A percentile compares a stretch with the other conserved stretches of the same genome.
phyloP scores from a whole-genome alignment of 2,888 invertebrate genomes.

The Parapristionchus giblindavisi region DNA sequence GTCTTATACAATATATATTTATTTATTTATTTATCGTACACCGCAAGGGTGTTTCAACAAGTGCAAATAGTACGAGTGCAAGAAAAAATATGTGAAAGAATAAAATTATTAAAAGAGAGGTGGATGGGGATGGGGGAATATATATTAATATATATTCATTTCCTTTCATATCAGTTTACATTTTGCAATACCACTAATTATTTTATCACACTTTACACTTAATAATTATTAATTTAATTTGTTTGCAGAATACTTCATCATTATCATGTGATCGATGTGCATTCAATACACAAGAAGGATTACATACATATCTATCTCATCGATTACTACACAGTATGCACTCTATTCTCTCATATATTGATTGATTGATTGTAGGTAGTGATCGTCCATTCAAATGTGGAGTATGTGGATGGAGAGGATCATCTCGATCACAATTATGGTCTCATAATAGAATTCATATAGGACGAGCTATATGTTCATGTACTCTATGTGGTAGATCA shows the following conservation, averaged over 20 bases:
- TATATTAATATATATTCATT: too few species aligned
- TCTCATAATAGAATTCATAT: slow-evolving; percentile 76
- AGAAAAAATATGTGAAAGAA: too few species aligned
- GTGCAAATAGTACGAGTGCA: too few species aligned
- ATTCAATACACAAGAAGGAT: slow-evolving; percentile 71
- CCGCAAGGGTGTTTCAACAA: too few species aligned
- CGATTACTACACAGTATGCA: slow-evolving; percentile 74
- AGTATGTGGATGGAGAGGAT: slow-evolving; percentile 64
- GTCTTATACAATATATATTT: too few species aligned
- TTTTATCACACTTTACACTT: too few species aligned
- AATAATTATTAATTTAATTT: too few species aligned
- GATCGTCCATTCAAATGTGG: slow-evolving; percentile 72
- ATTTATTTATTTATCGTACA: too few species aligned
- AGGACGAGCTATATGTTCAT: slow-evolving; percentile 74
- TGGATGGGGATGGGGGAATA: too few species aligned
- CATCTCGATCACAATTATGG: slow-evolving; percentile 72
- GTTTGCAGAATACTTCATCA: slow-evolving; percentile 74
- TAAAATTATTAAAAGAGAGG: too few species aligned
- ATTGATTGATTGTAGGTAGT: slow-evolving; percentile 62
- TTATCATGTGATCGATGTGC: slow-evolving; percentile 77
- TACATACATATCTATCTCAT: slow-evolving; percentile 76
- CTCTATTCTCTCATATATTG: background rate
- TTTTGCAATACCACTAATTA: too few species aligned
- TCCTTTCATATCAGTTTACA: too few species aligned
- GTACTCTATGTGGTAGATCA: slow-evolving; percentile 75